phyloP scores from a whole-genome alignment of 1,140 invertebrate genomes.

The Nymphalis io region DNA sequence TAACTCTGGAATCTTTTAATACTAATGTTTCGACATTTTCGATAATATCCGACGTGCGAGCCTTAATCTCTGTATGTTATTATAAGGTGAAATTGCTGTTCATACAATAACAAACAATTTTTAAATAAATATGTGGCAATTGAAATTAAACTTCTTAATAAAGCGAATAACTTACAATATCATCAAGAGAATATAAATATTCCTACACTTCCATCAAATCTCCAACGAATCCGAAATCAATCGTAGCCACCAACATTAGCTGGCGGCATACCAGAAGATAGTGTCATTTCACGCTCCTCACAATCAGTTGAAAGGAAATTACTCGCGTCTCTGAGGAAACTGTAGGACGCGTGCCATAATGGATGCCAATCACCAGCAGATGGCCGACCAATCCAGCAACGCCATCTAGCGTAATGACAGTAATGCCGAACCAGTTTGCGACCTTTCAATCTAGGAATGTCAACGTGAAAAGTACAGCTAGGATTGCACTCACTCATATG shows the following conservation, averaged over 20 bases:
- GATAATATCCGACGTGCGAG: no score
- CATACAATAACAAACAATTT: neutral
- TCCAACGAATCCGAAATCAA: slow-evolving; percentile 27
- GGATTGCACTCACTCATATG: slow-evolving; percentile 21
- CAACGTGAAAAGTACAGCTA: slow-evolving; percentile 65
- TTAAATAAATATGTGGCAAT: neutral
- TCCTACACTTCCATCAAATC: slow-evolving; percentile 15
- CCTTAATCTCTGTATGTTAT: no score
- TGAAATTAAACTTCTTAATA: neutral
- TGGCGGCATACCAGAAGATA: slow-evolving; percentile 34
- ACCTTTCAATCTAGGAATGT: slow-evolving; percentile 77
- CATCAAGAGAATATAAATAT: slow-evolving; percentile 7
- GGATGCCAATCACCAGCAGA: slow-evolving; percentile 56
- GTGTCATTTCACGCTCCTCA: slow-evolving; percentile 58
- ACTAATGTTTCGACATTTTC: no score
- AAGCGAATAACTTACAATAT: slow-evolving; percentile 12
- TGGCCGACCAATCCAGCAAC: slow-evolving; percentile 57
- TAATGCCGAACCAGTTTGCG: slow-evolving; percentile 69
- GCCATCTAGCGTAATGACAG: slow-evolving; percentile 58
- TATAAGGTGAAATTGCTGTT: neutral
- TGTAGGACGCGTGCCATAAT: slow-evolving; percentile 65
- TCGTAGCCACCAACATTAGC: slow-evolving; percentile 25
- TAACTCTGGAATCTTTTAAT: no score
- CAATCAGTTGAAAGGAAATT: slow-evolving; percentile 55
- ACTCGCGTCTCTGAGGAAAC: slow-evolving; percentile 52